A percentile compares a stretch with the other conserved stretches of the same genome.
Conservation (phyloP, 2,888 invertebrate genomes). For the Melieria picta region DNA sequence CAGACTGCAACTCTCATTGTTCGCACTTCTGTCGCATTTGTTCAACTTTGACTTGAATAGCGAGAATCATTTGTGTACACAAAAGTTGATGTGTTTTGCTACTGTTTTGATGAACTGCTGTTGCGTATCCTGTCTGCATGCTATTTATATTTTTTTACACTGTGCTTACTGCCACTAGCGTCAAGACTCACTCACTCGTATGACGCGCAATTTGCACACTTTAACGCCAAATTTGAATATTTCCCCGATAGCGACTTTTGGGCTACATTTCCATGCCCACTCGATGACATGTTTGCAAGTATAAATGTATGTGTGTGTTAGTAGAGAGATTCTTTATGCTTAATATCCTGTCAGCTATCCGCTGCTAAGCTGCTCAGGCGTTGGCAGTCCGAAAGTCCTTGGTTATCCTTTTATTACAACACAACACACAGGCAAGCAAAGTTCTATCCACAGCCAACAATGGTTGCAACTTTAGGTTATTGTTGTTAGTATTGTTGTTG, state of each 20-base stretch:
- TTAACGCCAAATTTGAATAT: constrained; percentile 19
- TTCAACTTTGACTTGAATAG: too few species aligned
- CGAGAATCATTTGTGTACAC: too few species aligned
- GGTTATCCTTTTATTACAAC: constrained; percentile 6
- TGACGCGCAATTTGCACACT: constrained; percentile 17
- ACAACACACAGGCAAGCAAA: neutral
- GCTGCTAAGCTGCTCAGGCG: too few species aligned
- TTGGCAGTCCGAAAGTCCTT: neutral
- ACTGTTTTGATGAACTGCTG: too few species aligned
- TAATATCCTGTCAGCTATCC: constrained; percentile 14
- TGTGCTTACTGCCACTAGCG: too few species aligned
- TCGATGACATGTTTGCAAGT: neutral
- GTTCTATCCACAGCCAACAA: neutral
- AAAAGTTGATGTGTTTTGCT: too few species aligned
- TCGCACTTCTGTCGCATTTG: too few species aligned
- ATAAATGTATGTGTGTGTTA: too few species aligned
- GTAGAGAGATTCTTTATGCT: neutral
- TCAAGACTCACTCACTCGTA: constrained; percentile 5
- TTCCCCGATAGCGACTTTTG: neutral
- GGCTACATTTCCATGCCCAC: neutral
- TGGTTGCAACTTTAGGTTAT: neutral
- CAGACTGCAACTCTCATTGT: too few species aligned
- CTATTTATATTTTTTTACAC: too few species aligned
- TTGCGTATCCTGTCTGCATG: too few species aligned
- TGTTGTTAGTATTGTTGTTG: too few species aligned